phyloP scores from a whole-genome alignment of 2,113 vertebrate genomes.

The Echinops telfairi region DNA sequence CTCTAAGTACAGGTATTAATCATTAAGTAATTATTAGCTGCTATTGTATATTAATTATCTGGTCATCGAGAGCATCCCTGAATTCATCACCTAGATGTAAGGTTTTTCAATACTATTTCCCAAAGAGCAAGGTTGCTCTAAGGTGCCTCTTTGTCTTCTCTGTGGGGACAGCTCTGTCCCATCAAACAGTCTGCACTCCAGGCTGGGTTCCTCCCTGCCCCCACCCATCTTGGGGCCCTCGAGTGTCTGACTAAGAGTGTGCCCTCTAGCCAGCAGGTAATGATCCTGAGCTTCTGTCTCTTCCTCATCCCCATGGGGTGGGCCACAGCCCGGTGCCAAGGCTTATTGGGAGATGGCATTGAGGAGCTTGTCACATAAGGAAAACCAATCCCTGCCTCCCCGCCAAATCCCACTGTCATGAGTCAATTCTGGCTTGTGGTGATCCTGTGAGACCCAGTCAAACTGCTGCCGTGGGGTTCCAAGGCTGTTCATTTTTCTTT shows the following conservation, averaged over 20 bases:
- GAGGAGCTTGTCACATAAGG: not conserved
- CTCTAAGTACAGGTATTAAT: slow-evolving; percentile 78
- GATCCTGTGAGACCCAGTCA: too few relatives aligned
- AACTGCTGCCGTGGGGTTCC: too few relatives aligned
- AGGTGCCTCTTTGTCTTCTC: not conserved
- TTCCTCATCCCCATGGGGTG: not conserved
- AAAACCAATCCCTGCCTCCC: too few relatives aligned
- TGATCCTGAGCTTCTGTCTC: too few relatives aligned
- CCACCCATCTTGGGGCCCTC: not conserved
- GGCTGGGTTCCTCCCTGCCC: not conserved
- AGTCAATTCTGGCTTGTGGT: too few relatives aligned
- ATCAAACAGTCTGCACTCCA: too few relatives aligned
- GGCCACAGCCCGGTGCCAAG: not conserved
- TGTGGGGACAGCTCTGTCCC: not conserved
- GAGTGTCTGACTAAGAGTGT: rapidly evolving
- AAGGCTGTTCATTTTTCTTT: too few relatives aligned
- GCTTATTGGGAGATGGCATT: not conserved
- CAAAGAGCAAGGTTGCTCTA: slow-evolving; percentile 29
- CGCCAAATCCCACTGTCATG: too few relatives aligned
- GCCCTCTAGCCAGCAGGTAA: too few relatives aligned
- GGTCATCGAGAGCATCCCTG: slow-evolving; percentile 72
- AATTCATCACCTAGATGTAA: slow-evolving; percentile 75
- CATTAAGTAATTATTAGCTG: slow-evolving; percentile 80
- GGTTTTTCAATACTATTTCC: slow-evolving; percentile 73
- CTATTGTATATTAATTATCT: slow-evolving; percentile 78